These are phyloP conservation scores for Chaetorhynchus papuensis DNA, from an alignment of 2,113 vertebrate genomes.

Conservation along the genomic window DNA sequence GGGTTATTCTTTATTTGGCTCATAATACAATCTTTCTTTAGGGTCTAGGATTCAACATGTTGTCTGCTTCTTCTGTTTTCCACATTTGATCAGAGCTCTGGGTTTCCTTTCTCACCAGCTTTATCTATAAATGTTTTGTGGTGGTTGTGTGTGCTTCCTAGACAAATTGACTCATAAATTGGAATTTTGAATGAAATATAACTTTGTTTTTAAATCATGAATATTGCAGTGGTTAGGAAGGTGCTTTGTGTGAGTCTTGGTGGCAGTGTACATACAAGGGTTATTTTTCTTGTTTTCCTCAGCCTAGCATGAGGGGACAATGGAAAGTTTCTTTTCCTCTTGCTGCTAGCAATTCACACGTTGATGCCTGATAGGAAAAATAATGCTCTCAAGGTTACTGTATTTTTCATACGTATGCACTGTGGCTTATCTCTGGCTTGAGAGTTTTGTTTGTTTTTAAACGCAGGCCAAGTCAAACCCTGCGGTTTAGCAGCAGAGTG, in stretches of 20 bases:
- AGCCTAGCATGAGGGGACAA: neutral
- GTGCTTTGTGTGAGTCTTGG: neutral
- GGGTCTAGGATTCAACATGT: neutral
- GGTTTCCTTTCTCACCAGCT: neutral
- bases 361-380: neutral
- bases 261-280: neutral
- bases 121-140: neutral
- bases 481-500: neutral
- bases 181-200: neutral
- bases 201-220: neutral
- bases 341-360: neutral
- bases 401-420: neutral
- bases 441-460: slow-evolving; percentile 42
- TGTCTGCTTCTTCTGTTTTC: neutral
- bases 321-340: neutral
- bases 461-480: neutral
- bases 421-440: slow-evolving; percentile 42
- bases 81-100: neutral
- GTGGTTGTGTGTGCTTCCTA: neutral
- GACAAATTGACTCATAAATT: neutral
- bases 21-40: neutral
- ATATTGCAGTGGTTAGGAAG: neutral
- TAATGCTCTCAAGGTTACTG: neutral
- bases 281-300: neutral
- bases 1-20: neutral